Base-by-base conservation (phyloP, 2,113 vertebrate species). In the Misgurnus mizolepis region DNA sequence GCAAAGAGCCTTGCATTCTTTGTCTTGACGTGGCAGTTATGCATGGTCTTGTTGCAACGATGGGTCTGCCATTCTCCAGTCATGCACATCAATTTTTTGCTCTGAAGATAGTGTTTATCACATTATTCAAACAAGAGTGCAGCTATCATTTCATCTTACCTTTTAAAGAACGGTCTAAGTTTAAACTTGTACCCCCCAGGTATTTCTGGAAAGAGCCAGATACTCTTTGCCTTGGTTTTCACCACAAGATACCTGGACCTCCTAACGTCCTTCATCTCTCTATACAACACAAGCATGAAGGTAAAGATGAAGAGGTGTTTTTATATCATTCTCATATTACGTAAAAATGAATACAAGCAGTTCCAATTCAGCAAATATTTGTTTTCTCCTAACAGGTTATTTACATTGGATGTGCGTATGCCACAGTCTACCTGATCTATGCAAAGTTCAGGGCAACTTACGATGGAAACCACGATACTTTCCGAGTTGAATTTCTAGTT, bases 171-270 rank as follows among this genome's bases (percentile, higher is more conserved):
- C 2, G 53, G 14, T 15, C 15, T 58, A 18, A 18, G 6, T 58
- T 15, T 15, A 58, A 58, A 58, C n/a, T 18, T n/a, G 2, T 58
- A 11, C 14, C 89, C 64, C 89, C 71, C 40, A 99, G 98, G 98
- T 86, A 99, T 99, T 90, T 99, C 98, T 91, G 98, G 97, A 84
- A 99, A 99, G 92, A 99, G 98, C 89, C 98, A 99, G 91, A 96
- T 99, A 88, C 95, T 99, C 56, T 99, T 99, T 93, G 97, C 96
- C 85, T 88, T 98, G 80, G 97, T 99, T 87, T 99, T 99, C 89
- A 98, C 96, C 77, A 97, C 98, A 49, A 95, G 98, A 64, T 99
- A 99, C 90, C 89, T 99, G 96, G 98, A 99, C 90, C 94, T 99
- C 88, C 95, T 99, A 88, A 96, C 94, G 83, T 94, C 97, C 67